Evolutionary conservation across 2,113 vertebrate genomes (phyloP).

Genomic region (Ivindomyrus marchei): DNA sequence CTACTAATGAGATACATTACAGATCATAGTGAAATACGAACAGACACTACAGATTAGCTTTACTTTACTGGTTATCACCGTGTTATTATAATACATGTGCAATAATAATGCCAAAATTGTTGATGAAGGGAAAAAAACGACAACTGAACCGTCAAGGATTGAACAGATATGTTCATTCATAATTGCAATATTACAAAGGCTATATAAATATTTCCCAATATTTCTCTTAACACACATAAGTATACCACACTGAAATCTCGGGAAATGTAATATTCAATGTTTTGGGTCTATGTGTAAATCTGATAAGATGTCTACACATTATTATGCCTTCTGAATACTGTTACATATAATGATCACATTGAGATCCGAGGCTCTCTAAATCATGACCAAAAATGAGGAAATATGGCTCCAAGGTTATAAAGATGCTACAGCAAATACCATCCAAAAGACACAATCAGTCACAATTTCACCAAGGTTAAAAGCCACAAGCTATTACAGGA

Average conservation of each 20-base stretch:
- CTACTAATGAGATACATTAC: constrained; percentile 39
- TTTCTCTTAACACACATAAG: neutral
- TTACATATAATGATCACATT: neutral
- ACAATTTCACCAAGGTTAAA: neutral
- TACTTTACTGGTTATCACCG: constrained; percentile 45
- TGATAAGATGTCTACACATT: neutral
- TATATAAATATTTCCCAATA: neutral
- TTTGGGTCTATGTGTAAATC: neutral
- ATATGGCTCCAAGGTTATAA: constrained; percentile 17
- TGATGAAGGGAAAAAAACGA: constrained; percentile 48
- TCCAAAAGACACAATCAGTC: constrained; percentile 23
- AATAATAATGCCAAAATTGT: constrained; percentile 56
- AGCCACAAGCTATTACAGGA: neutral
- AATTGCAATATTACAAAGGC: neutral
- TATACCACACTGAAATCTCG: neutral
- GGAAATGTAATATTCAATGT: neutral
- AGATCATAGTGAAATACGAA: constrained; percentile 44
- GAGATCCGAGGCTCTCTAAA: neutral
- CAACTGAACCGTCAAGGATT: neutral
- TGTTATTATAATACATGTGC: constrained; percentile 12
- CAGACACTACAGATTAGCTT: constrained; percentile 48
- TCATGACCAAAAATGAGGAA: constrained; percentile 16
- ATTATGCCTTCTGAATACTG: neutral
- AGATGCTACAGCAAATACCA: constrained; percentile 22
- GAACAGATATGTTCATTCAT: constrained; percentile 44